phyloP scores from a whole-genome alignment of 2,888 invertebrate species.

The Palloptera scutellata region DNA sequence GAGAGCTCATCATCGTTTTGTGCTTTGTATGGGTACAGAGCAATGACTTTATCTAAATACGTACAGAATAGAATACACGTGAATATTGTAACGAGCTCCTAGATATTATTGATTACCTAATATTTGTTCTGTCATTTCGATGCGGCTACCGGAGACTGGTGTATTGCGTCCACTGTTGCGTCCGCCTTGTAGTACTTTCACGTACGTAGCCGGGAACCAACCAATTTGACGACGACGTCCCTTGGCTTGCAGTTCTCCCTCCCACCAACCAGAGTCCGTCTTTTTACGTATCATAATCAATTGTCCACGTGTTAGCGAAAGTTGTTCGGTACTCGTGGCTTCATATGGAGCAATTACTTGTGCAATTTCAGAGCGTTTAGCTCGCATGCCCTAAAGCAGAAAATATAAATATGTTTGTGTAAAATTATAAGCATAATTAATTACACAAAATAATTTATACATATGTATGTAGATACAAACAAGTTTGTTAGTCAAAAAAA shows the following conservation, averaged over 20 bases:
- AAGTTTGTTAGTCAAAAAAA: conserved; percentile 21
- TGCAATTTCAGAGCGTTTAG: conserved; percentile 89
- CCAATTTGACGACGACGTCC: conserved; percentile 92
- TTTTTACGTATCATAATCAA: conserved; percentile 96
- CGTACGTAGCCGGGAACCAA: conserved; percentile 99
- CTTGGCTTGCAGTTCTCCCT: conserved; percentile 94
- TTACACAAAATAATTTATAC: not conserved
- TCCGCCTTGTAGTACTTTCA: conserved; percentile 80
- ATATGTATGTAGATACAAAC: not conserved
- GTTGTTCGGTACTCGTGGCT: conserved; percentile 90
- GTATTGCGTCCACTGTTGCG: conserved; percentile 77
- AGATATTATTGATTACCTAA: conserved; percentile 49
- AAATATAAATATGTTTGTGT: conserved; percentile 24
- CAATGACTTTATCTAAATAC: conserved; percentile 82
- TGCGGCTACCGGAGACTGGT: conserved; percentile 75
- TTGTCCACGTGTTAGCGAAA: conserved; percentile 89
- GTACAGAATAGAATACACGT: not conserved
- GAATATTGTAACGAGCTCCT: not conserved
- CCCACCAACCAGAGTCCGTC: conserved; percentile 99
- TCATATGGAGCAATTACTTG: conserved; percentile 93
- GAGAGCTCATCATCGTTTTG: conserved; percentile 94
- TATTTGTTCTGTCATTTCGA: conserved; percentile 68
- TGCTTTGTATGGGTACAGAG: conserved; percentile 92
- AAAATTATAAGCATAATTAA: conserved; percentile 20
- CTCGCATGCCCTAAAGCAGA: conserved; percentile 67